These are phyloP conservation scores for Drosophila kambysellisi DNA, from an alignment of 2,888 invertebrate genomes.

Conservation along the genomic window DNA sequence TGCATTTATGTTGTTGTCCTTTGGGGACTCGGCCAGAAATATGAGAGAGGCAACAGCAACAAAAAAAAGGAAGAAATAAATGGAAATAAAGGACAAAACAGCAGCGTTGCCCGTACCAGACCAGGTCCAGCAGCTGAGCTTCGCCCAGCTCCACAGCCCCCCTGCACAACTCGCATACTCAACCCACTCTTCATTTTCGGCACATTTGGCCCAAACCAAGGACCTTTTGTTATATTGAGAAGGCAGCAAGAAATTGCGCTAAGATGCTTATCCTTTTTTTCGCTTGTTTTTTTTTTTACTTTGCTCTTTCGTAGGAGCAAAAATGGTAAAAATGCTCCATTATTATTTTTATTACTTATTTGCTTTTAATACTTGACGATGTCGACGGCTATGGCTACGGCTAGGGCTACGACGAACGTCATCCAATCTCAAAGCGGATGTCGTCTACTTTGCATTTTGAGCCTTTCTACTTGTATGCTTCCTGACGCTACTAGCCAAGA, in stretches of 20 bases:
- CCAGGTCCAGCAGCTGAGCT: slow-evolving; percentile 69
- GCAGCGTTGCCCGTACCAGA: slow-evolving; percentile 45
- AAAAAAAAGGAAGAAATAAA: slow-evolving; percentile 53
- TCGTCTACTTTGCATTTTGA: slow-evolving; percentile 82
- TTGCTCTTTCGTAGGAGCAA: slow-evolving; percentile 67
- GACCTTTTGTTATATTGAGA: slow-evolving; percentile 82
- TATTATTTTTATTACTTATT: slow-evolving; percentile 81
- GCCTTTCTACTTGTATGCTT: slow-evolving; percentile 81
- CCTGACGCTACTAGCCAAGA: slow-evolving; percentile 62
- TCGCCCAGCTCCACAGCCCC: slow-evolving; percentile 7
- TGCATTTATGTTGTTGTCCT: slow-evolving; percentile 79
- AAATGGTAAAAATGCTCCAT: slow-evolving; percentile 81
- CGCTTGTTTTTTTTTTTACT: slow-evolving; percentile 30
- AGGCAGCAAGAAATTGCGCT: slow-evolving; percentile 80
- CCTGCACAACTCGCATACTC: not conserved
- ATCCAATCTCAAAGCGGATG: slow-evolving; percentile 81
- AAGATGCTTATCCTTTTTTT: slow-evolving; percentile 80
- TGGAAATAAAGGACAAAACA: slow-evolving; percentile 79
- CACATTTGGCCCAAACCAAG: slow-evolving; percentile 78
- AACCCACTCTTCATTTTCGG: slow-evolving; percentile 63
- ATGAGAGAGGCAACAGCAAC: slow-evolving; percentile 30
- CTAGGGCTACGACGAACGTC: slow-evolving; percentile 61
- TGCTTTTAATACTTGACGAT: slow-evolving; percentile 80
- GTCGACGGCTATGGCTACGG: slow-evolving; percentile 41
- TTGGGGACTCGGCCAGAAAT: slow-evolving; percentile 57